Evolutionary conservation across 2,888 invertebrate species (phyloP).

Genomic region (Ophion obscuratus): DNA sequence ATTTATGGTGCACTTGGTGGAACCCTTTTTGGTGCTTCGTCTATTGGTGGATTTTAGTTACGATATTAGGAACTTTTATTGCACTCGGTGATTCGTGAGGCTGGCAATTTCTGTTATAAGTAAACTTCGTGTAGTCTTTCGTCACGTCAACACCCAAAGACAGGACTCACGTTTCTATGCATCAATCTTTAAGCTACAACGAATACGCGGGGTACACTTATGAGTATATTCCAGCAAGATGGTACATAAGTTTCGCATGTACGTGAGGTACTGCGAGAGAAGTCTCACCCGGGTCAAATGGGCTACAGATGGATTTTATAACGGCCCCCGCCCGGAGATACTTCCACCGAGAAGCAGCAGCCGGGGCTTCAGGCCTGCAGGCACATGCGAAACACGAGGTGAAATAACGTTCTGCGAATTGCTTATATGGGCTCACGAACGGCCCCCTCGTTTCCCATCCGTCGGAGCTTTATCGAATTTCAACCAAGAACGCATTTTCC

Average conservation of each 20-base stretch:
- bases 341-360: conserved; percentile 20
- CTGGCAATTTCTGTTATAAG: too few species aligned
- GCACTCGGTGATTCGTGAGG: neutral
- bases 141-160: too few species aligned
- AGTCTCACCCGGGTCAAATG: conserved; percentile 40
- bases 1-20: neutral
- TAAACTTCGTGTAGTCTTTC: too few species aligned
- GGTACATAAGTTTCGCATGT: conserved; percentile 2
- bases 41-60: neutral
- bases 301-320: conserved; percentile 62
- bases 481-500: conserved; percentile 63
- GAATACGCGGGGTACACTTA: neutral
- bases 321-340: conserved; percentile 49
- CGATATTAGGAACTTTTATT: neutral
- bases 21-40: neutral
- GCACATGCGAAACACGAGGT: conserved; percentile 32
- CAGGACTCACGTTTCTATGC: conserved; percentile 3
- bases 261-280: conserved; percentile 27
- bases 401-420: conserved; percentile 59
- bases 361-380: conserved; percentile 9
- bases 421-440: conserved; percentile 34
- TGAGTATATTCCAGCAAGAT: conserved; percentile 11
- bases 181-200: neutral
- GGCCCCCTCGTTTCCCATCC: neutral
- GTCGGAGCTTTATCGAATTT: conserved; percentile 64